phyloP scores from a whole-genome alignment of 1,140 invertebrate species.

The Hypsibius dujardini region DNA sequence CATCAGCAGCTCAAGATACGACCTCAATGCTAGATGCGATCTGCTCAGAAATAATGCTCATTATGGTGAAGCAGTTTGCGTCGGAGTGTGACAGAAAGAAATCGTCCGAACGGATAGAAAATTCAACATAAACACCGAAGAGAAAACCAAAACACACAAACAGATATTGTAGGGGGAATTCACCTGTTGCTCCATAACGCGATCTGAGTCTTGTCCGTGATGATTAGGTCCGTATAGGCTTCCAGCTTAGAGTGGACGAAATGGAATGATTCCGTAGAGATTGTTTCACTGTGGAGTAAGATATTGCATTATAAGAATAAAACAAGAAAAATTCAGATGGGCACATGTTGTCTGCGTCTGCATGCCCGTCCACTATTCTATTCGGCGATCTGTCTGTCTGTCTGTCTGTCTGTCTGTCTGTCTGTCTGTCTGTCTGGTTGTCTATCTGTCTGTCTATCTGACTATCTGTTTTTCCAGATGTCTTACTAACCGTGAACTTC shows the following conservation, averaged over 20 bases:
- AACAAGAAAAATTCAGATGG: no score
- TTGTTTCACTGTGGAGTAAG: conserved; percentile 49
- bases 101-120: not conserved
- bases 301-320: conserved; percentile 19
- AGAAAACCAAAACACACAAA: conserved; percentile 62
- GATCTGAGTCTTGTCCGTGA: conserved; percentile 65
- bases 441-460: no score
- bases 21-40: conserved; percentile 14
- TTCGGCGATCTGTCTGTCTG: no score
- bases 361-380: no score
- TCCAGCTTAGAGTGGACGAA: conserved; percentile 79
- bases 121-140: conserved; percentile 43
- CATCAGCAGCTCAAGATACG: conserved; percentile 39
- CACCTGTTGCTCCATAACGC: conserved; percentile 55
- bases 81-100: not conserved
- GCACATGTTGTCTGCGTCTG: no score
- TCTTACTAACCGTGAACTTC: no score
- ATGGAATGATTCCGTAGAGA: conserved; percentile 73
- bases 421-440: no score
- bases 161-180: conserved; percentile 24
- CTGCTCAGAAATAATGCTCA: conserved; percentile 23
- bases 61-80: not conserved
- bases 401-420: no score
- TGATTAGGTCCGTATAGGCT: conserved; percentile 68
- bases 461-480: no score